Evolutionary conservation across 2,888 invertebrate genomes (phyloP).

Genomic region (Malthinus seriepunctatus): DNA sequence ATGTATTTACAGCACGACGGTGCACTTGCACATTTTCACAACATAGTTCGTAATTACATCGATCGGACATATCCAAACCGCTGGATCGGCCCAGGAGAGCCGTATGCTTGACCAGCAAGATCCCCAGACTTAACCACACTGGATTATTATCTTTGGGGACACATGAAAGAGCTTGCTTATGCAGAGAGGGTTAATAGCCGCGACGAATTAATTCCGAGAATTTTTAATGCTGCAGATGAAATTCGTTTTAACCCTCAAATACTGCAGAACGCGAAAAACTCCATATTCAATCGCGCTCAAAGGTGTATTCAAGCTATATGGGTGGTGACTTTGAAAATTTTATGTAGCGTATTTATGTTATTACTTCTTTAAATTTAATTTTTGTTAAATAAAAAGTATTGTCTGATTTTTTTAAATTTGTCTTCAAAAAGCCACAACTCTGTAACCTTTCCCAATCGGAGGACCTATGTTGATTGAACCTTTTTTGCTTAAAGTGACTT

Average conservation of each 20-base stretch:
- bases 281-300: background rate
- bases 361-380: too few species aligned
- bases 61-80: background rate
- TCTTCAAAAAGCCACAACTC: too few species aligned
- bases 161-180: background rate
- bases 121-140: background rate
- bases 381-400: too few species aligned
- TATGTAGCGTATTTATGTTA: too few species aligned
- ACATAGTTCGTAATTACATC: background rate
- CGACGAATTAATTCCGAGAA: background rate
- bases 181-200: background rate
- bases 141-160: slow-evolving; percentile 6
- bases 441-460: too few species aligned
- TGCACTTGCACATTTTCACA: background rate
- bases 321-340: background rate
- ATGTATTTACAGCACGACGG: background rate
- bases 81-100: too few species aligned
- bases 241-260: background rate
- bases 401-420: too few species aligned
- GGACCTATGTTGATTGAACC: too few species aligned
- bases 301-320: background rate
- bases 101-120: background rate
- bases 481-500: too few species aligned
- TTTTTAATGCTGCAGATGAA: background rate
- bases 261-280: background rate